Base-by-base conservation (phyloP, 2,888 invertebrate species). In the Hypsopygia costalis region DNA sequence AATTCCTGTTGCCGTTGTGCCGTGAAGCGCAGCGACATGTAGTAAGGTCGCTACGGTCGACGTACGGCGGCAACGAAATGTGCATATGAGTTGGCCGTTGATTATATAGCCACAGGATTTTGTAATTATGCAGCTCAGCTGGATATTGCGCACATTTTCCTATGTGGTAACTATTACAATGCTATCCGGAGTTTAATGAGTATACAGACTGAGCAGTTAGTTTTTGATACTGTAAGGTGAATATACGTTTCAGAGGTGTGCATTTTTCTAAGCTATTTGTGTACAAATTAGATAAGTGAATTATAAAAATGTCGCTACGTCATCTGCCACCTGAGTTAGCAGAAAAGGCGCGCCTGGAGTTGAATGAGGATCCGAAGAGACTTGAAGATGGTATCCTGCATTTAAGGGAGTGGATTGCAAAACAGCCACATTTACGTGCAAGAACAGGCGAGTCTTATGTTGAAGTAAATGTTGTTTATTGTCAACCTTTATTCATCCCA, bases 341-440 rank as follows among this genome's bases (percentile, higher is more conserved):
- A 7, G 59, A 60, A 44, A 75, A 77, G 47, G 91, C 91, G 0
- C 66, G 66, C 41, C 48, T 63, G 8, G 90, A 91, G 54, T 58
- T 91, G 29, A 76, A 80, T 40, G 91, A 91, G 64, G 82, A 81
- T 52, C 81, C 86, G 0, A 70, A 70, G n/a, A 61, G 78, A 9
- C 67, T 89, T n/a, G 64, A 65, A 11, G 77, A 78, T 28, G 89
- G 90, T 54, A 68, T 91, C 11, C 60, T 74, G 35, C 69, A 82
- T 50, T 69, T 91, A 30, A 82, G 80, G 50, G 79, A 87, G 11
- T 91, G 91, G 91, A 64, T 91, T 12, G 57, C 65, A 1, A 88
- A 89, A 50, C 89, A 90, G 49, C 78, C 82, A 1, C 88, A 91
- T 59, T 62, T 91, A 25, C 73, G 66, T 9, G 61, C 64, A n/a